Evolutionary conservation across 1,140 invertebrate species (phyloP).

Genomic region (Pectinophora gossypiella): DNA sequence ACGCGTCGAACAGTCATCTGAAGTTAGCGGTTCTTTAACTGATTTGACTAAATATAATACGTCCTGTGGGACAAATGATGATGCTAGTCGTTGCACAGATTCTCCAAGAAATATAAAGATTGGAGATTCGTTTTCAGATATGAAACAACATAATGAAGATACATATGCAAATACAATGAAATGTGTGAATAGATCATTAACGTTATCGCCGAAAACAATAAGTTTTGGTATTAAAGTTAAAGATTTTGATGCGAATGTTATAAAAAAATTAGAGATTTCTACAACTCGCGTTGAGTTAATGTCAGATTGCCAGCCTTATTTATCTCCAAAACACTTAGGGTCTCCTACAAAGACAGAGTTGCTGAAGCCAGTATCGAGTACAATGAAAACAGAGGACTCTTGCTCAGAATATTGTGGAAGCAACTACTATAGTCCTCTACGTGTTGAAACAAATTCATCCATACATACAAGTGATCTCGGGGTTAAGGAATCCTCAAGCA

Average conservation of each 20-base stretch:
- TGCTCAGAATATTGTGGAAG: conserved; percentile 23
- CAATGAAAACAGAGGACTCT: conserved; percentile 25
- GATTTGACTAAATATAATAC: too few species aligned
- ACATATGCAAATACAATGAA: too few species aligned
- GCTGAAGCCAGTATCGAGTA: conserved; percentile 20
- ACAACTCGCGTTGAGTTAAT: conserved; percentile 10
- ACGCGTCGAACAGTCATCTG: too few species aligned
- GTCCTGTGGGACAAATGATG: too few species aligned
- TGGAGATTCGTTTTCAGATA: too few species aligned
- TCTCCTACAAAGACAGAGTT: conserved; percentile 21
- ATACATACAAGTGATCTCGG: conserved; percentile 24
- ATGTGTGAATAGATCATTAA: too few species aligned
- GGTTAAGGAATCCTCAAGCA: conserved; percentile 14
- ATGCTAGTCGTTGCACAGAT: too few species aligned
- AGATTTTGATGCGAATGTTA: conserved; percentile 19
- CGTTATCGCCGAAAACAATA: neutral
- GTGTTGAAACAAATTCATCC: conserved; percentile 6
- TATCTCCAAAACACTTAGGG: neutral
- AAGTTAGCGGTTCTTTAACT: too few species aligned
- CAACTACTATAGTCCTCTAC: conserved; percentile 19
- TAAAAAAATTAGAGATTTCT: conserved; percentile 16
- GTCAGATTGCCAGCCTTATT: neutral
- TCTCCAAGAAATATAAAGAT: too few species aligned
- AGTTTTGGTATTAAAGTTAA: neutral
- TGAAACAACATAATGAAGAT: too few species aligned